Percentiles rank a stretch among this genome's conserved stretches.
Evolutionary conservation across 2,888 invertebrate genomes (phyloP).

Genomic region (Eudasyphora cyanicolor): DNA sequence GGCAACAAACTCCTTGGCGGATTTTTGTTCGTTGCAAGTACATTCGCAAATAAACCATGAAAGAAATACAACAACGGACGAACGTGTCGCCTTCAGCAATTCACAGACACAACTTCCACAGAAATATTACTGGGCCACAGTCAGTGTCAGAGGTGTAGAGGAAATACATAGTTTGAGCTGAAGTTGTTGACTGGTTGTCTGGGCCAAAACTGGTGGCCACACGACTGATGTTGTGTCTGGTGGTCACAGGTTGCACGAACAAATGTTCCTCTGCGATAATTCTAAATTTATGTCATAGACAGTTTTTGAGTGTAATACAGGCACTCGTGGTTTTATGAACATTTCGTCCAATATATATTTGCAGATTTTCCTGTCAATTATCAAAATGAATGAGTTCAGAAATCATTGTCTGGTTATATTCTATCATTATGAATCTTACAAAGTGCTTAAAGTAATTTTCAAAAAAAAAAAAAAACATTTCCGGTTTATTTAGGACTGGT

Average conservation of each 20-base stretch:
- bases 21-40: slow-evolving; percentile 29
- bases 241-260: slow-evolving; percentile 6
- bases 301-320: not conserved
- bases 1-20: slow-evolving; percentile 53
- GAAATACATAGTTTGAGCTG: not conserved
- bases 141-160: not conserved
- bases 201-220: not conserved
- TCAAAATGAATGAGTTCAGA: not conserved
- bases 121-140: slow-evolving; percentile 45
- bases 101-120: slow-evolving; percentile 61
- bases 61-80: slow-evolving; percentile 51
- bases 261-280: not conserved
- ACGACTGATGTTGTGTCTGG: not conserved
- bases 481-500: too few species aligned
- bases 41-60: slow-evolving; percentile 11
- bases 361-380: not conserved
- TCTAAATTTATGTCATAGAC: not conserved
- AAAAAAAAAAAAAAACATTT: too few species aligned
- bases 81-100: slow-evolving; percentile 67
- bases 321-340: not conserved
- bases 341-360: not conserved
- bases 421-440: too few species aligned
- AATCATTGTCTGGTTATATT: too few species aligned
- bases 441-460: too few species aligned
- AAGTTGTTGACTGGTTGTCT: not conserved